phyloP scores from a whole-genome alignment of 2,113 vertebrate species.

The Ictalurus furcatus region DNA sequence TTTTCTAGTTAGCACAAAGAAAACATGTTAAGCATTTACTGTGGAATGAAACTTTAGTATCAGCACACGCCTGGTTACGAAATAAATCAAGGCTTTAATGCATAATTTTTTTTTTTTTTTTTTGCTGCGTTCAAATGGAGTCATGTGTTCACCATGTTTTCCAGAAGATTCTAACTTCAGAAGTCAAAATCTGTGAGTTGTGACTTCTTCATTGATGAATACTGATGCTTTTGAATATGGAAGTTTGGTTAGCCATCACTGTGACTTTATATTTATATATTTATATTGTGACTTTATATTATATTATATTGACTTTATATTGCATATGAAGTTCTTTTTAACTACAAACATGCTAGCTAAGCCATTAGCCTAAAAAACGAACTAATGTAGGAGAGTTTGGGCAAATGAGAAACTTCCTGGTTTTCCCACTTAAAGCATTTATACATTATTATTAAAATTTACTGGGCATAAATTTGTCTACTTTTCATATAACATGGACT shows the following conservation, averaged over 20 bases:
- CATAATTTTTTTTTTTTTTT: slow-evolving; percentile 49
- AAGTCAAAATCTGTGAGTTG: not conserved
- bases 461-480: not conserved
- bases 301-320: not conserved
- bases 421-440: not conserved
- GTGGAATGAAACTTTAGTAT: not conserved
- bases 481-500: not conserved
- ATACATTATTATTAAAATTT: not conserved
- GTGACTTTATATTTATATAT: not conserved
- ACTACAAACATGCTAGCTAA: no score
- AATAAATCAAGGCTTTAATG: slow-evolving; percentile 54
- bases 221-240: not conserved
- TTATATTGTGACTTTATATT: not conserved
- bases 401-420: not conserved
- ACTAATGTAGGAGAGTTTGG: not conserved
- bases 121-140: slow-evolving; percentile 40
- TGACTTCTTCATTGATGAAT: not conserved
- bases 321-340: not conserved
- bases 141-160: not conserved
- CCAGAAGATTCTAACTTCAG: not conserved
- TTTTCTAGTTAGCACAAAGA: not conserved
- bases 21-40: not conserved
- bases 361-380: not conserved
- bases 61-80: slow-evolving; percentile 46
- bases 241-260: not conserved